Percentiles rank a stretch among this genome's conserved stretches.
Conservation (phyloP, 2,113 vertebrate genomes). For the Percina caprodes region DNA sequence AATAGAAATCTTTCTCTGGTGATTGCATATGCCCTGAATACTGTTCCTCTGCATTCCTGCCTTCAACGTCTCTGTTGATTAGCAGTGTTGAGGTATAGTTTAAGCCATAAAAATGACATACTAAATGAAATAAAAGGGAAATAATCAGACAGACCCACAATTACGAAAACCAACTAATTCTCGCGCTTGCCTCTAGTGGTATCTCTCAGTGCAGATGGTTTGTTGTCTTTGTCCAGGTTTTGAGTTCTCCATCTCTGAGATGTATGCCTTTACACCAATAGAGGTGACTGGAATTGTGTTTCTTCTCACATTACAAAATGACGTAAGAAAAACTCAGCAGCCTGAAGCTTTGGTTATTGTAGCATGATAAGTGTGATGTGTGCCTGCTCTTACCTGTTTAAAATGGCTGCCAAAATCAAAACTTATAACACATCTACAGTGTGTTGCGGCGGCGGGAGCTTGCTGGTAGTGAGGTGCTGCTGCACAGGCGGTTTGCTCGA, state of each 20-base stretch:
- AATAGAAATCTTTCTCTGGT: not conserved
- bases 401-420: too few relatives aligned
- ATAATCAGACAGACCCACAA: not conserved
- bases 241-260: not conserved
- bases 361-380: too few relatives aligned
- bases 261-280: not conserved
- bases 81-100: not conserved
- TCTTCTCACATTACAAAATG: not conserved
- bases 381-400: too few relatives aligned
- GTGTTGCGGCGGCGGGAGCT: too few relatives aligned
- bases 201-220: not conserved
- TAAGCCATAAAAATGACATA: not conserved
- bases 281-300: not conserved
- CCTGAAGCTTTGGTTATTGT: too few relatives aligned
- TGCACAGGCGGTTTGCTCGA: too few relatives aligned
- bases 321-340: not conserved
- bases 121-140: not conserved
- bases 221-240: not conserved
- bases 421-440: too few relatives aligned
- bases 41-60: slow-evolving; percentile 18
- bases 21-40: not conserved
- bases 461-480: too few relatives aligned
- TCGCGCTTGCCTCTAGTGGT: not conserved
- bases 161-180: not conserved
- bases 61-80: not conserved